Percentiles rank a stretch among this genome's conserved stretches.
Conservation (phyloP, 2,888 invertebrate genomes). For the Aplocera efformata region DNA sequence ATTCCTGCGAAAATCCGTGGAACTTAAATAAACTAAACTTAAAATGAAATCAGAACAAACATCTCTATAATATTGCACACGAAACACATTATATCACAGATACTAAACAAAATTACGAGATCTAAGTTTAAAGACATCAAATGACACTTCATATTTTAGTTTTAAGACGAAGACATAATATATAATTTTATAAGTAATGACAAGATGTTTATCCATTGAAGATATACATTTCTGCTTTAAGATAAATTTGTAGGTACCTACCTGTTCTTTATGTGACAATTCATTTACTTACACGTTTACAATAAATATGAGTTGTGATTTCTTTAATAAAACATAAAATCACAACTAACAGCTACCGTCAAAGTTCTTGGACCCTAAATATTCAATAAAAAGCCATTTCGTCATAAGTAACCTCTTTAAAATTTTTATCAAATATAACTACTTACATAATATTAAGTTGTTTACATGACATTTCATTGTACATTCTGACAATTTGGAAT, state of each 20-base stretch:
- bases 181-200: constrained; percentile 7
- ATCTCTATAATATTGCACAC: constrained; percentile 27
- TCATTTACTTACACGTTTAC: constrained; percentile 27
- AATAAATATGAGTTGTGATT: constrained; percentile 32
- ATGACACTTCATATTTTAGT: not conserved
- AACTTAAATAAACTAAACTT: not conserved
- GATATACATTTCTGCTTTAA: constrained; percentile 1
- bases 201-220: constrained; percentile 1
- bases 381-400: constrained; percentile 74
- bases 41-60: constrained; percentile 14
- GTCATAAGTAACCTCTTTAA: constrained; percentile 75
- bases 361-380: constrained; percentile 74
- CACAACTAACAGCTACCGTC: constrained; percentile 54
- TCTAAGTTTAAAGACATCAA: constrained; percentile 2
- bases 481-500: constrained; percentile 57
- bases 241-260: constrained; percentile 1
- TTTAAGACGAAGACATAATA: constrained; percentile 11
- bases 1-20: not conserved
- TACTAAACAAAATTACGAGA: constrained; percentile 23
- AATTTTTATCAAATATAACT: constrained; percentile 75
- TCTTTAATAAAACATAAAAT: constrained; percentile 39
- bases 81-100: constrained; percentile 32
- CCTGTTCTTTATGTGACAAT: constrained; percentile 10
- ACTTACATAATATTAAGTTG: constrained; percentile 72
- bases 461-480: constrained; percentile 58